phyloP scores from a whole-genome alignment of 1,140 invertebrate genomes.

The Zaprionus taronus region DNA sequence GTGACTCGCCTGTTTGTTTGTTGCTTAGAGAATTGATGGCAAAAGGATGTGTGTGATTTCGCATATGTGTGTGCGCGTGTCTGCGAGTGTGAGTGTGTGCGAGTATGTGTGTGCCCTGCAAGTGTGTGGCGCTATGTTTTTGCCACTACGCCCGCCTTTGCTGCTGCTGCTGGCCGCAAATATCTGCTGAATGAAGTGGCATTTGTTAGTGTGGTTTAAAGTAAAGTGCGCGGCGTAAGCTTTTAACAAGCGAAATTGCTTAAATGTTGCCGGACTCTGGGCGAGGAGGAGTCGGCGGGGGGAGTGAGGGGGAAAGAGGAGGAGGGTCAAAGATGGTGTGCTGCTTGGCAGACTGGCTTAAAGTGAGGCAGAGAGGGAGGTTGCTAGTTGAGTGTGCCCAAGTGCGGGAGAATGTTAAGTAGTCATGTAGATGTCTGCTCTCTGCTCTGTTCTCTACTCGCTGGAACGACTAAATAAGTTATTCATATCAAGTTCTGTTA shows the following conservation, averaged over 20 bases:
- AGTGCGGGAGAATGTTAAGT: constrained; percentile 48
- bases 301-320: not conserved
- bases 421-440: constrained; percentile 47
- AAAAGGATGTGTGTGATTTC: constrained; percentile 82
- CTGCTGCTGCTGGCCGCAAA: constrained; percentile 64
- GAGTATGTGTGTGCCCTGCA: constrained; percentile 32
- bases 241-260: constrained; percentile 77
- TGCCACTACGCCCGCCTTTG: constrained; percentile 4
- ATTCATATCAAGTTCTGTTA: constrained; percentile 55
- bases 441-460: constrained; percentile 8
- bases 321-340: constrained; percentile 9
- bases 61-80: constrained; percentile 45
- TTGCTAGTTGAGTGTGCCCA: constrained; percentile 14
- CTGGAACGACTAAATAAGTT: constrained; percentile 48
- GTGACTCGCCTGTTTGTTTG: constrained; percentile 70
- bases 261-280: constrained; percentile 64
- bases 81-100: constrained; percentile 28
- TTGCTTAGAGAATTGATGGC: constrained; percentile 81
- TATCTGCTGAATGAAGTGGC: constrained; percentile 79
- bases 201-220: constrained; percentile 77
- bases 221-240: constrained; percentile 75
- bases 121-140: constrained; percentile 44
- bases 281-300: no score
- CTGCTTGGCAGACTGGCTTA: constrained; percentile 44
- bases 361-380: not conserved